These are phyloP conservation scores for Cinclus mexicanus DNA, from an alignment of 2,113 vertebrate genomes.

Conservation along the genomic window DNA sequence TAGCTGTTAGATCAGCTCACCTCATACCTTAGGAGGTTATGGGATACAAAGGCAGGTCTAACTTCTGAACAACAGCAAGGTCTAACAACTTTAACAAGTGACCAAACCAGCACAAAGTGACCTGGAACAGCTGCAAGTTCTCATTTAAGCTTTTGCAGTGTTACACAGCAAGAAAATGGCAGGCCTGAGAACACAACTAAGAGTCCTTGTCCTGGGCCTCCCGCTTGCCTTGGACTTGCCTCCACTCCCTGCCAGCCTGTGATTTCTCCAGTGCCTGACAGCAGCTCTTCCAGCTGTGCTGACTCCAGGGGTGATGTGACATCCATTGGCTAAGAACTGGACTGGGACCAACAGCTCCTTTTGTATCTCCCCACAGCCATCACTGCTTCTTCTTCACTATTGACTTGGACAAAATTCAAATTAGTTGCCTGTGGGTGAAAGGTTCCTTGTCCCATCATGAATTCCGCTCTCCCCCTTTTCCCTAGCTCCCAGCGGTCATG, in stretches of 20 bases:
- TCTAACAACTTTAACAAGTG: neutral
- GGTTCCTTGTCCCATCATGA: neutral
- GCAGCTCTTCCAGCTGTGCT: constrained; percentile 7
- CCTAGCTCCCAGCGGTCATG: neutral
- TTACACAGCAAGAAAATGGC: neutral
- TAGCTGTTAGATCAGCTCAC: neutral
- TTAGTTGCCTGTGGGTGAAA: constrained; percentile 40
- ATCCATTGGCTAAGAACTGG: neutral
- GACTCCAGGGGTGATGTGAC: neutral
- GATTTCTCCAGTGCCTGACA: neutral
- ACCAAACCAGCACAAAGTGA: neutral
- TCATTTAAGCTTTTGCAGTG: neutral
- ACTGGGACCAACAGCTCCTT: constrained; percentile 12
- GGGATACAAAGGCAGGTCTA: neutral
- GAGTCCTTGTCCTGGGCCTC: neutral
- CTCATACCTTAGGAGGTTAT: neutral
- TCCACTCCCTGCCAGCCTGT: neutral
- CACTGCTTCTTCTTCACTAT: neutral
- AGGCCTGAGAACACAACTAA: neutral
- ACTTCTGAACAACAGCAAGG: neutral
- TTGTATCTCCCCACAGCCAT: neutral
- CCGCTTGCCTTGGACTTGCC: neutral
- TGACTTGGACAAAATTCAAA: constrained; percentile 21
- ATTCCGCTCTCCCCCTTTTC: neutral
- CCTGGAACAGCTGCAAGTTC: neutral